phyloP scores from a whole-genome alignment of 2,797 vertebrate species.

The Podarcis lilfordi region DNA sequence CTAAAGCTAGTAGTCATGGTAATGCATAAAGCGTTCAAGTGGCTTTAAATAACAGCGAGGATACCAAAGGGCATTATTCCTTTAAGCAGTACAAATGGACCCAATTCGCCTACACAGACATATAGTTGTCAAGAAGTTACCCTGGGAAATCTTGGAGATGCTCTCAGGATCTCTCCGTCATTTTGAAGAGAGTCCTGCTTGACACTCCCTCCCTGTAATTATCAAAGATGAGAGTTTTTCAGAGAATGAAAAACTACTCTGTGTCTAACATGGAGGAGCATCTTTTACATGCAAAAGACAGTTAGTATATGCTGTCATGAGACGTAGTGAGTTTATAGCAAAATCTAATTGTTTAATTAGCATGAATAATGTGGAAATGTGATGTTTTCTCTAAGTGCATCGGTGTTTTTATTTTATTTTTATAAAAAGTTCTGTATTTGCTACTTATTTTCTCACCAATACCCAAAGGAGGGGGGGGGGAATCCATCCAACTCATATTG shows the following conservation, averaged over 20 bases:
- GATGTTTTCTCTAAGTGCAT: neutral
- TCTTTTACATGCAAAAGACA: neutral
- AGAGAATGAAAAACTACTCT: slow-evolving; percentile 33
- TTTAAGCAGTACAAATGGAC: slow-evolving; percentile 27
- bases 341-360: slow-evolving; percentile 27
- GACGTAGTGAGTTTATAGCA: neutral
- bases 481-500: neutral
- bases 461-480: neutral
- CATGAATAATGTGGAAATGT: slow-evolving; percentile 8
- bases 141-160: slow-evolving; percentile 62
- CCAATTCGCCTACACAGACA: slow-evolving; percentile 43
- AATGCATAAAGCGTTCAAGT: slow-evolving; percentile 42
- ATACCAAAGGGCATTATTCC: slow-evolving; percentile 43
- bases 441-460: neutral
- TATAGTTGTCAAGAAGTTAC: slow-evolving; percentile 37
- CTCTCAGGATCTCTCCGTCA: slow-evolving; percentile 58
- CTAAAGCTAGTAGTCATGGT: slow-evolving; percentile 16
- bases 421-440: slow-evolving; percentile 20
- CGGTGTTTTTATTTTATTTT: neutral
- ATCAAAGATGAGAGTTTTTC: slow-evolving; percentile 34
- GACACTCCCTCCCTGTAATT: slow-evolving; percentile 35
- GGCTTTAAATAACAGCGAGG: slow-evolving; percentile 34
- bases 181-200: slow-evolving; percentile 50
- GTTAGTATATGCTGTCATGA: neutral
- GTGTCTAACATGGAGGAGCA: neutral